phyloP scores from a whole-genome alignment of 2,113 vertebrate genomes.

The Paramormyrops kingsleyae region DNA sequence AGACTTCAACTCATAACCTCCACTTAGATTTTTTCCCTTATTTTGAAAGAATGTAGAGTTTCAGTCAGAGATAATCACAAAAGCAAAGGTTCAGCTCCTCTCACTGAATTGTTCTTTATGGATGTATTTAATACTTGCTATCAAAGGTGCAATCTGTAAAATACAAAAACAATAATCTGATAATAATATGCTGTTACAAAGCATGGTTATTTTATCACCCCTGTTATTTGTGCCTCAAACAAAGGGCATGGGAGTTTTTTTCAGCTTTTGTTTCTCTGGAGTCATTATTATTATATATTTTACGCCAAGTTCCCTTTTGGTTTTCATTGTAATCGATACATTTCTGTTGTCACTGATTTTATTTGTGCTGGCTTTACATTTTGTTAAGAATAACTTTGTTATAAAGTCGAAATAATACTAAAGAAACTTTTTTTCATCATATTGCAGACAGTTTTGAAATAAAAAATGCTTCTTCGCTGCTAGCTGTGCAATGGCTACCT shows the following conservation, averaged over 20 bases:
- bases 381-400: neutral
- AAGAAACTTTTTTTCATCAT: neutral
- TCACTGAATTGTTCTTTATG: neutral
- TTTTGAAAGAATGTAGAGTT: neutral
- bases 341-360: neutral
- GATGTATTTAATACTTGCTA: neutral
- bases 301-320: neutral
- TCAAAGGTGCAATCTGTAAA: neutral
- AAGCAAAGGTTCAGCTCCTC: neutral
- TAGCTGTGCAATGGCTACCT: neutral
- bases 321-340: neutral
- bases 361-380: neutral
- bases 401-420: neutral
- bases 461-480: neutral
- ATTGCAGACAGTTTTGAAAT: neutral
- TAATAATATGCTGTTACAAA: neutral
- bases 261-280: neutral
- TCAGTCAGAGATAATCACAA: neutral
- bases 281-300: neutral
- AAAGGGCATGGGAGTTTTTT: neutral
- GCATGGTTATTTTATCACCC: neutral
- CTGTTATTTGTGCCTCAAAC: neutral
- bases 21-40: neutral
- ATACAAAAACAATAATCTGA: neutral
- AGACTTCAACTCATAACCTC: neutral